Evolutionary conservation across 2,797 vertebrate species (phyloP), one percentile per base, ranked within the genome.

Genomic region (Acanthornis magna): DNA sequence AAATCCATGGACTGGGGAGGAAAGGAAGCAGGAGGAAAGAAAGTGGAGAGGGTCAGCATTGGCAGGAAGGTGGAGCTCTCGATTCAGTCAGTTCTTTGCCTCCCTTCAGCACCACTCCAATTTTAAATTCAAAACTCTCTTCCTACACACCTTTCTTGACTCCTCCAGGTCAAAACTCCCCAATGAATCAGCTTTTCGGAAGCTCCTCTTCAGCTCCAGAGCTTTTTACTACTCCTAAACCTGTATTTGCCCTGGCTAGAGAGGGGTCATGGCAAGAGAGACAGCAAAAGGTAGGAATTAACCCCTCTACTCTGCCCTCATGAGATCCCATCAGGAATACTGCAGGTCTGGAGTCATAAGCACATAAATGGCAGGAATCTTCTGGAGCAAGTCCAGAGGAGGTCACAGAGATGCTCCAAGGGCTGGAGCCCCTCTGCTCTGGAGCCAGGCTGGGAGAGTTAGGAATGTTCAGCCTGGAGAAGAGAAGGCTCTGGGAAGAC

Each of bases 401-500:
- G 3, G 9, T 10, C 50, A 11, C 0, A 0, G 43, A 55, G 43
- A 21, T 43, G 40, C 4, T 50, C 16, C 14, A 9, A 32, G 19
- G 55, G 18, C 2, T 40, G 45, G n/a, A 87, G 43, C 11, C 7
- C 30, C 36, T 71, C 42, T 62, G 57, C 42, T 55, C 38, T 53
- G 60, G 5, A 61, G 14, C 3, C 40, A 60, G 40, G 14, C 17
- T 27, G 61, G 34, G 26, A 81, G 10, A 88, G 40, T 10, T 81
- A 54, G 68, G 47, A 13, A 16, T 60, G 30, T 60, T 3, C 61
- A 60, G 5, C 30, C 29, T 47, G 54, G 47, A 54, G 14, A 66
- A 40, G 1, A 0, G 22, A 60, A 66, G 16, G 38, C 0, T 34
- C 25, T 40, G 26, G 5, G 40, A 29, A 54, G 9, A 60, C 0